Conservation (phyloP, 1,140 invertebrate species). For the Mycetomoellerius zeteki region DNA sequence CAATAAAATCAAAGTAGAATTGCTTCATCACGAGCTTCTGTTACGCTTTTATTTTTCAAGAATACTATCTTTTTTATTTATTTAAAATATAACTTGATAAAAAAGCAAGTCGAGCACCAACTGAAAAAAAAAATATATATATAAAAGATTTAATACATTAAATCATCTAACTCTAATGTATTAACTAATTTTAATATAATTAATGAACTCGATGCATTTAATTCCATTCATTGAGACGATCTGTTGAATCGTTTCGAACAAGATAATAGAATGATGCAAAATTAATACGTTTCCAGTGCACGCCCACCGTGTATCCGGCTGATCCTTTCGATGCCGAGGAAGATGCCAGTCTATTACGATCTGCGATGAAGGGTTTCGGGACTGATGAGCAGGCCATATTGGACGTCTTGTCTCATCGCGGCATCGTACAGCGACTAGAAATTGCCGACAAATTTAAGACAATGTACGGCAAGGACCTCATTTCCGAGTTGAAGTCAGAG, state of each 20-base stretch:
- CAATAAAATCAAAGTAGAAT: no score
- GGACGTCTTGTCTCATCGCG: slow-evolving; percentile 94
- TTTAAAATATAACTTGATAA: neutral
- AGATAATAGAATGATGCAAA: neutral
- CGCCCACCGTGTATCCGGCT: slow-evolving; percentile 94
- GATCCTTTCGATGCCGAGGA: slow-evolving; percentile 94
- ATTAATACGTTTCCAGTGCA: slow-evolving; percentile 88
- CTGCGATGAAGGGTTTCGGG: slow-evolving; percentile 97
- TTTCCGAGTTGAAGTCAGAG: slow-evolving; percentile 95
- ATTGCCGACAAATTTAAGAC: slow-evolving; percentile 97
- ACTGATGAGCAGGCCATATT: slow-evolving; percentile 97
- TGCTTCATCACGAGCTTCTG: neutral
- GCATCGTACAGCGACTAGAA: slow-evolving; percentile 95
- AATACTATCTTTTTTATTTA: neutral
- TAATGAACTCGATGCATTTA: neutral
- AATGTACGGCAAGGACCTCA: slow-evolving; percentile 97
- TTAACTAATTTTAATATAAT: neutral
- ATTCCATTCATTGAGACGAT: neutral
- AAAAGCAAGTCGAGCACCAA: neutral
- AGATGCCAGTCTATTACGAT: slow-evolving; percentile 95
- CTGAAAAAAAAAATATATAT: no score
- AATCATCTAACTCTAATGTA: neutral
- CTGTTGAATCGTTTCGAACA: neutral
- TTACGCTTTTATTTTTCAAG: neutral
- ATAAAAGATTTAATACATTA: neutral